Base-by-base conservation (phyloP, 2,888 invertebrate genomes). In the Cyrtodaria siliqua region DNA sequence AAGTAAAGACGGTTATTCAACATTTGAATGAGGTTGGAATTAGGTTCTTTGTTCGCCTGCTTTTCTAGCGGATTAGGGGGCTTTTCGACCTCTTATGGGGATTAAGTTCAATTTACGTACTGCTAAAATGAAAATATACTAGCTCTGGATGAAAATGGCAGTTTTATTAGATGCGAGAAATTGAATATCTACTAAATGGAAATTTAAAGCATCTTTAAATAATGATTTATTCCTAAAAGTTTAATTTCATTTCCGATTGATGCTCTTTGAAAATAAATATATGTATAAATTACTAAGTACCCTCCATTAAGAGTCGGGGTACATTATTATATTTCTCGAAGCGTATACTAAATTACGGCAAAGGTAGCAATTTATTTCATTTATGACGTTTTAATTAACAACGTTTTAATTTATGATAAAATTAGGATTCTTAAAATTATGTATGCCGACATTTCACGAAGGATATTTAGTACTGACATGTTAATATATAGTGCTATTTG, bases 51-150 rank as follows among this genome's bases (percentile, higher is more conserved):
- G 75, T 75, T 55, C 59, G 27, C 24, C 42, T 59, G 69, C 69
- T 69, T 75, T 75, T 75, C 69, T 52, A 55, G 33, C 60, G 75
- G 75, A 75, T 75, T 75, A 75, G 52, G 49, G 53, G 27, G 40
- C 52, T 57, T 63, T 74, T 26, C 60, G 33, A 42, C 38, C 75
- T 64, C 69, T 69, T 75, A 69, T 60, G 40, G 59, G 66, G 75
- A 75, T 75, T 75, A 75, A 47, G 49, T 59, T 57, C 69, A 75
- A 75, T 75, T 75, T 75, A 64, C 60, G 69, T 64, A 24, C 44
- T 44, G 47, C 49, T 55, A 64, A 55, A 75, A 66, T 59, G 64
- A 75, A 69, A 75, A 69, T 69, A 64, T 64, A 69, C 75, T 57
- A 55, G 47, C 64, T 33, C 38, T 52, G 27, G 44, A 52, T 24